Base-by-base conservation (phyloP, 2,888 invertebrate species). In the Caenorhabditis virilis region DNA sequence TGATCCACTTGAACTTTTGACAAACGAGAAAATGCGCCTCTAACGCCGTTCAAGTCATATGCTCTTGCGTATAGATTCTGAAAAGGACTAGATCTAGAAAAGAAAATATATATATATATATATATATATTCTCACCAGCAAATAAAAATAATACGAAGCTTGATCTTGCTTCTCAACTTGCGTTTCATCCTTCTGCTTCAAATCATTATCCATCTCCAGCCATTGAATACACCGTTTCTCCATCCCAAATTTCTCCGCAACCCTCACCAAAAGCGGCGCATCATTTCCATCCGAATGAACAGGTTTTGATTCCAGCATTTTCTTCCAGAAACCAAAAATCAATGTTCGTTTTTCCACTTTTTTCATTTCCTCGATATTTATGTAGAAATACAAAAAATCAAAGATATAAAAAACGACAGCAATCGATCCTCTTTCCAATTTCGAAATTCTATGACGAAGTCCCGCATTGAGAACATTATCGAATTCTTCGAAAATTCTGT, bases 221-320 rank as follows among this genome's bases (percentile, higher is more conserved):
- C 63, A 63, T 9, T 52, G 26, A 42, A 63, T 58, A 16, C 57
- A 57, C 16, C 63, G 49, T 27, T 63, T 63, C 36, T 63, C 63
- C 63, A 63, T 63, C 50, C 63, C 63, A 15, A 63, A 58, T 18
- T 18, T 18, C 23, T 54, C 56, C 2, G 63, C 63, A 0, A 54
- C 58, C 35, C 25, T 53, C 9, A 63, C 63, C 25, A 58, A 43
- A 35, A 63, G 22, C 22, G 63, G 63, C 26, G 50, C 49, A 16
- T 46, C 46, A 36, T 58, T 57, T 18, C 53, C 63, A 35, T 63
- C 26, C 9, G 53, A 53, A 16, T 63, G 57, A 36, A 54, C 58
- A 0, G 26, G 25, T 2, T 36, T 46, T 51, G 39, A 49, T 16
- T 30, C 15, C 7, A 63, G 20, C 43, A 63, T 57, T 26, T 20